A percentile compares a stretch with the other conserved stretches of the same genome.
These are phyloP conservation scores for Corvus cornix DNA, from an alignment of 2,113 vertebrate species.

Conservation along the genomic window DNA sequence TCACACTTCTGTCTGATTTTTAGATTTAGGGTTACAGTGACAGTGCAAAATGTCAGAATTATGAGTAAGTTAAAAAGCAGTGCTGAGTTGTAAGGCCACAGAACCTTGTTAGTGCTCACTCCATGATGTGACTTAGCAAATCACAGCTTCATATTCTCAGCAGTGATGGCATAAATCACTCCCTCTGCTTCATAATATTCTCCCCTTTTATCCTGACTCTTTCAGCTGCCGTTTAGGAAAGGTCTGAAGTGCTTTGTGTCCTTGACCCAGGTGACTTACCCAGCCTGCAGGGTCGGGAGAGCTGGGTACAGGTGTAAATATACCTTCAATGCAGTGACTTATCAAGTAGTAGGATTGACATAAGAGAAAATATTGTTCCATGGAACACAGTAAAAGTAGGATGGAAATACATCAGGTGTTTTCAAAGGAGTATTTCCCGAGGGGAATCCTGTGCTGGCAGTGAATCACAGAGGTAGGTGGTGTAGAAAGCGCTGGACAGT, in stretches of 20 bases:
- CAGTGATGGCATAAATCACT: not conserved
- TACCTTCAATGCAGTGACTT: not conserved
- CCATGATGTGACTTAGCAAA: not conserved
- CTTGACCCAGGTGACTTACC: not conserved
- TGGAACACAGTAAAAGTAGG: not conserved
- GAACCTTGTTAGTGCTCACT: not conserved
- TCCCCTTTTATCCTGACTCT: not conserved
- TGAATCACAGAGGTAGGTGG: not conserved
- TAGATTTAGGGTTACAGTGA: not conserved
- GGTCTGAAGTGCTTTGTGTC: not conserved
- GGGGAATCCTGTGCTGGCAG: not conserved
- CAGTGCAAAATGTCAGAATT: not conserved
- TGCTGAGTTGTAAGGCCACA: not conserved
- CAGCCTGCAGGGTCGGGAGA: not conserved
- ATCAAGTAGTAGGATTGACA: rapidly evolving
- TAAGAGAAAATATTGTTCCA: not conserved
- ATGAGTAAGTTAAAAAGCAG: not conserved
- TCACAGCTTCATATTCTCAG: not conserved
- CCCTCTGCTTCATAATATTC: not conserved
- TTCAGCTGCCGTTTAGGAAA: not conserved
- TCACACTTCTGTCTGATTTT: not conserved
- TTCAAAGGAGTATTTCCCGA: not conserved
- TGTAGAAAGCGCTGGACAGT: not conserved
- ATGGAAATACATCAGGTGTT: not conserved
- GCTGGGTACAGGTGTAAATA: not conserved